These are phyloP conservation scores for Papilio glaucus DNA, from an alignment of 1,140 invertebrate species.

Conservation along the genomic window DNA sequence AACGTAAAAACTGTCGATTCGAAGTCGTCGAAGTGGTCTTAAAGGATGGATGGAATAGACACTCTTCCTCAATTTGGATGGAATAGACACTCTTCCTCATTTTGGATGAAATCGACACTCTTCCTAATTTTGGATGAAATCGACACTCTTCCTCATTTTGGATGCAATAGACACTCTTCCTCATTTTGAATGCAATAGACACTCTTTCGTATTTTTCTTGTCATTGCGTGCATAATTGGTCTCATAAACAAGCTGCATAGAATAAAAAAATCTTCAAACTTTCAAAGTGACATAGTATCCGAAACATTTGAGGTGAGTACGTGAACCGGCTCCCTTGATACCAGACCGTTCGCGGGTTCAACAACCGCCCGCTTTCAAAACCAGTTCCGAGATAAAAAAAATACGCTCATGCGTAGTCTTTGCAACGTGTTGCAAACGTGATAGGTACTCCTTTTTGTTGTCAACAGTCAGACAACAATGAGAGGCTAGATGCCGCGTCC, in stretches of 20 bases:
- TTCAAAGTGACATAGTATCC: conserved; percentile 43
- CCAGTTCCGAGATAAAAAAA: conserved; percentile 69
- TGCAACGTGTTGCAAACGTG: conserved; percentile 51
- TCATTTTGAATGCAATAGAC: no score
- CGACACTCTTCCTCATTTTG: no score
- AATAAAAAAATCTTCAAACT: conserved; percentile 40
- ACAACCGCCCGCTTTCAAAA: conserved; percentile 73
- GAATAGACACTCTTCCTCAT: no score
- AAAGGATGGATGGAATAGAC: no score
- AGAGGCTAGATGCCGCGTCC: conserved; percentile 31
- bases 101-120: no score
- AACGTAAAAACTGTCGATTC: no score
- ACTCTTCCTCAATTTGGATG: no score
- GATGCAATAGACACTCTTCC: no score
- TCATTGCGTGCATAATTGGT: no score
- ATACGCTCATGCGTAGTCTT: conserved; percentile 47
- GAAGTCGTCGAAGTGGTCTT: no score
- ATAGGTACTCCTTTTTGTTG: conserved; percentile 43
- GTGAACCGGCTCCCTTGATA: conserved; percentile 62
- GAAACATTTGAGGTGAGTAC: conserved; percentile 54
- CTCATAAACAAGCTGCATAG: conserved; percentile 11
- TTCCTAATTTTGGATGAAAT: no score
- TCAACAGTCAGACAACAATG: conserved; percentile 41
- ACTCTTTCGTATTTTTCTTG: no score
- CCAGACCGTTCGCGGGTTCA: conserved; percentile 60